These are phyloP conservation scores for Mythimna vitellina DNA, from an alignment of 2,888 invertebrate genomes.

Conservation along the genomic window DNA sequence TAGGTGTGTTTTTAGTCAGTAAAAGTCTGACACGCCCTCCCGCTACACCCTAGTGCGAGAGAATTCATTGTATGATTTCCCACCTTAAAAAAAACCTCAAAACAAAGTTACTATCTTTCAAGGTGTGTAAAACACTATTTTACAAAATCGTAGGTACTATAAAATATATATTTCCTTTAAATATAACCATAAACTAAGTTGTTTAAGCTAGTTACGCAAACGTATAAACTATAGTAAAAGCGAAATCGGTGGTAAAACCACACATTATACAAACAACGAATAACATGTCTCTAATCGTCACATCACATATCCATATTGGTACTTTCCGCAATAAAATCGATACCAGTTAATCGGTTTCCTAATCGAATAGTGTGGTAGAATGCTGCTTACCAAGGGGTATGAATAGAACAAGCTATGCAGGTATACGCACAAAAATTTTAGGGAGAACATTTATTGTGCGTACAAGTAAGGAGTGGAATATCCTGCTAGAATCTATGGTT, in stretches of 20 bases:
- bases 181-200: conserved; percentile 6
- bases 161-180: background rate
- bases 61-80: too few relatives aligned
- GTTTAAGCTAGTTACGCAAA: conserved; percentile 22
- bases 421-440: too few relatives aligned
- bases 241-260: conserved; percentile 49
- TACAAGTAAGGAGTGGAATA: too few relatives aligned
- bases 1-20: too few relatives aligned
- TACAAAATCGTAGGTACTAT: background rate
- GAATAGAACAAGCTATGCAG: conserved; percentile 26
- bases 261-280: conserved; percentile 37
- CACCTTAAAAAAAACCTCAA: too few relatives aligned
- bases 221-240: conserved; percentile 27
- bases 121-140: too few relatives aligned
- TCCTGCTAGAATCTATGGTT: too few relatives aligned
- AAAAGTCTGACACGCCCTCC: too few relatives aligned
- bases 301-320: conserved; percentile 37
- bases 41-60: too few relatives aligned
- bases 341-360: conserved; percentile 57
- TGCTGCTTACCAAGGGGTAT: conserved; percentile 41
- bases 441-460: too few relatives aligned
- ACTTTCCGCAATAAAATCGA: conserved; percentile 61
- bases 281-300: conserved; percentile 47
- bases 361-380: conserved; percentile 58
- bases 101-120: too few relatives aligned